Evolutionary conservation across 2,113 vertebrate species (phyloP).

Genomic region (Myotis yumanensis): DNA sequence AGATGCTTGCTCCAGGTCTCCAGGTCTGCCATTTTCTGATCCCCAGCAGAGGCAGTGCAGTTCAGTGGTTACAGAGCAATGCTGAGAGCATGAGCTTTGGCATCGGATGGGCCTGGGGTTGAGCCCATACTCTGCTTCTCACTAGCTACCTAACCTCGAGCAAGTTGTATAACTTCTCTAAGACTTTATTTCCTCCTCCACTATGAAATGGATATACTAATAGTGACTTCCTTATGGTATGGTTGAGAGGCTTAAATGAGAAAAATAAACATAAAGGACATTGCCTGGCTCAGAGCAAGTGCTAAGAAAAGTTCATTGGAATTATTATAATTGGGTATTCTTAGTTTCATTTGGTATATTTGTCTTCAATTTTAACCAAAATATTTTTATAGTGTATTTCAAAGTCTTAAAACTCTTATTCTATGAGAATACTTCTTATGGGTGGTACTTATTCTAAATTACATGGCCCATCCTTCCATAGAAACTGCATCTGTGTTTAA

Average conservation of each 20-base stretch:
- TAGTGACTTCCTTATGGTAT: not conserved
- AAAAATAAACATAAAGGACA: not conserved
- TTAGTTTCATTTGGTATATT: not conserved
- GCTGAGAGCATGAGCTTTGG: not conserved
- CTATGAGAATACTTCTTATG: not conserved
- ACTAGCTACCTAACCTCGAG: not conserved
- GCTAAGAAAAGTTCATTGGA: not conserved
- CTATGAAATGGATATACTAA: not conserved
- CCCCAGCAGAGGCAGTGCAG: no score
- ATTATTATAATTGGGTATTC: not conserved
- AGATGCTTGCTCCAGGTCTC: not conserved
- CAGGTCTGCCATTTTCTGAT: not conserved
- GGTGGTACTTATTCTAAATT: not conserved
- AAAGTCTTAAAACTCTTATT: not conserved
- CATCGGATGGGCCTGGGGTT: not conserved
- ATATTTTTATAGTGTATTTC: not conserved
- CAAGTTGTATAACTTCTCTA: not conserved
- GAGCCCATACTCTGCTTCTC: not conserved
- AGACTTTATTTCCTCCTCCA: not conserved
- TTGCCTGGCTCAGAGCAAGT: not conserved
- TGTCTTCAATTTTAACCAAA: not conserved
- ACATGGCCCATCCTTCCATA: not conserved
- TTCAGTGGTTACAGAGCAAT: not conserved
- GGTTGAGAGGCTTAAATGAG: not conserved
- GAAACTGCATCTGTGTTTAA: not conserved